phyloP scores from a whole-genome alignment of 1,140 invertebrate species.

The Drosophila yakuba region DNA sequence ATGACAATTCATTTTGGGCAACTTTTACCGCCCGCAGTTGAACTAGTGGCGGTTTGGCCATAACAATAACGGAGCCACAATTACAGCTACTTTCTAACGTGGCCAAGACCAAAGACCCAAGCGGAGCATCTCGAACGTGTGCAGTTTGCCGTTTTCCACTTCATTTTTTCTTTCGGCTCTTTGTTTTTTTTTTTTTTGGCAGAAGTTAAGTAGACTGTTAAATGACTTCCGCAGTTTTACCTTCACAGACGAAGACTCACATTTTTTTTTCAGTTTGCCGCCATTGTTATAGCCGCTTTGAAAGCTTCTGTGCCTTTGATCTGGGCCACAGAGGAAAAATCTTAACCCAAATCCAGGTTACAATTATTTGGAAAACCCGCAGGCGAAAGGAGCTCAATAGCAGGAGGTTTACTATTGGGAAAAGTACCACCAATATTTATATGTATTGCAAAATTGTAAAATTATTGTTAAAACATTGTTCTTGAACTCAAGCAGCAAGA shows the following conservation, averaged over 20 bases:
- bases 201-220: constrained; percentile 71
- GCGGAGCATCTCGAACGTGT: constrained; percentile 56
- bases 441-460: background rate
- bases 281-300: constrained; percentile 27
- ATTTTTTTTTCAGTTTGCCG: constrained; percentile 20
- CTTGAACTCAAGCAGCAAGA: background rate
- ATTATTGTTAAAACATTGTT: background rate
- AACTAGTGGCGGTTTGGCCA: constrained; percentile 30
- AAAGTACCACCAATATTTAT: no score
- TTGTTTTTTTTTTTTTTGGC: constrained; percentile 44
- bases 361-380: background rate
- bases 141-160: constrained; percentile 50
- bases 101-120: constrained; percentile 63
- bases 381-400: background rate
- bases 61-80: constrained; percentile 60
- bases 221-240: constrained; percentile 74
- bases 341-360: constrained; percentile 22
- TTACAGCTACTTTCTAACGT: constrained; percentile 74
- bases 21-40: constrained; percentile 68
- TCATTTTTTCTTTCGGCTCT: constrained; percentile 16
- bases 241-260: constrained; percentile 41
- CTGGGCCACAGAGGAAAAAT: constrained; percentile 24
- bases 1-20: constrained; percentile 69
- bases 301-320: constrained; percentile 45
- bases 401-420: background rate